Conservation (phyloP, 2,797 vertebrate species). For the Scleropages formosus region DNA sequence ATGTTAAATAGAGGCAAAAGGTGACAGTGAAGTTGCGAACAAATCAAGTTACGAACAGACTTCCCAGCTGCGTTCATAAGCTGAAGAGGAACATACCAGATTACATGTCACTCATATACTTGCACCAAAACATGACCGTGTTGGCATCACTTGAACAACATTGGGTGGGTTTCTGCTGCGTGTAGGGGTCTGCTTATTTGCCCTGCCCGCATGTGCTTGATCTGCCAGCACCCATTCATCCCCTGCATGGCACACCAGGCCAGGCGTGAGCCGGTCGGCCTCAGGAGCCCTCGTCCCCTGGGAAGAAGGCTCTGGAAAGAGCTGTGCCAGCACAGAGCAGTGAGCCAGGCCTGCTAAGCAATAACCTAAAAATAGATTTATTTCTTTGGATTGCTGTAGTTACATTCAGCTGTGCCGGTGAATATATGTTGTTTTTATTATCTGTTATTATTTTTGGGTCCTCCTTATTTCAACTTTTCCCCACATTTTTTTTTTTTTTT, state of each 20-base stretch:
- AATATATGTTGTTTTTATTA: not conserved
- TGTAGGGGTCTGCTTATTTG: too few species aligned
- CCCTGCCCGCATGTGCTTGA: not conserved
- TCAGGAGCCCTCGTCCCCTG: not conserved
- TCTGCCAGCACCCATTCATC: constrained; percentile 14
- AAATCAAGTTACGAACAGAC: too few species aligned
- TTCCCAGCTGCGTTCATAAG: too few species aligned
- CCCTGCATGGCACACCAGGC: not conserved
- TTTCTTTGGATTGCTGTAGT: not conserved
- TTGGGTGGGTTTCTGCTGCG: too few species aligned
- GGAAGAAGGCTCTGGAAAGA: not conserved
- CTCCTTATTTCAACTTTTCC: not conserved
- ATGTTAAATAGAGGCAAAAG: too few species aligned
- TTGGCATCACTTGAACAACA: not conserved
- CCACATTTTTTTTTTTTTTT: not conserved
- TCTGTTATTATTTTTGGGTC: not conserved
- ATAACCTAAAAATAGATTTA: not conserved
- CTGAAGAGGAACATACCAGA: too few species aligned
- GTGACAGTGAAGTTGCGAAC: too few species aligned
- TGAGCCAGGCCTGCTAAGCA: not conserved
- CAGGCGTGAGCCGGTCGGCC: not conserved
- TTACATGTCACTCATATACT: not conserved
- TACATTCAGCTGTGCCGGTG: not conserved
- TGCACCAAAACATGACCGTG: not conserved
- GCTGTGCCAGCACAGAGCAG: not conserved